These are phyloP conservation scores for Bothrops jararaca DNA, from an alignment of 2,113 vertebrate genomes.

Conservation along the genomic window DNA sequence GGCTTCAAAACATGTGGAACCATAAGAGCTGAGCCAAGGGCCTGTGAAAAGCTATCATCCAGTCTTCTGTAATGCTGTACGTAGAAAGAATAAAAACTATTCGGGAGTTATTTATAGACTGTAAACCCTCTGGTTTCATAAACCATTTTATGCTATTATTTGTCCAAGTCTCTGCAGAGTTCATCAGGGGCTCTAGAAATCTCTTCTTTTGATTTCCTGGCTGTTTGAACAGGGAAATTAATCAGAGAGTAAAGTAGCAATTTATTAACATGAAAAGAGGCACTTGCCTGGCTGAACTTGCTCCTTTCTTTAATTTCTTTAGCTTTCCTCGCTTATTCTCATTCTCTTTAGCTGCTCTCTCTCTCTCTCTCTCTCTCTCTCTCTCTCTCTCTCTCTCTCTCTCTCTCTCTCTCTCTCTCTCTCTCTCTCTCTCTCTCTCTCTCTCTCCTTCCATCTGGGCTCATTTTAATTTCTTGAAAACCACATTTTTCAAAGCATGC, in stretches of 20 bases:
- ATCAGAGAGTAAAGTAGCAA: conserved; percentile 65
- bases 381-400: conserved; percentile 17
- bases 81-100: conserved; percentile 73
- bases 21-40: conserved; percentile 70
- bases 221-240: conserved; percentile 65
- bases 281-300: conserved; percentile 54
- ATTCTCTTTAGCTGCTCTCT: conserved; percentile 38
- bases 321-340: neutral
- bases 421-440: neutral
- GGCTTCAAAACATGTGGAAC: conserved; percentile 63
- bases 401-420: neutral
- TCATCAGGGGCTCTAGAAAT: conserved; percentile 57
- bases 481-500: conserved; percentile 16
- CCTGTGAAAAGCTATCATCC: conserved; percentile 72
- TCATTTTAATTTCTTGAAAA: conserved; percentile 53
- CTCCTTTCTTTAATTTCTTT: conserved; percentile 50
- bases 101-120: conserved; percentile 73
- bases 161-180: conserved; percentile 61
- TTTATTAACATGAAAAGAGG: conserved; percentile 63
- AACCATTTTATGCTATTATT: conserved; percentile 67
- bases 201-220: conserved; percentile 59
- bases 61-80: conserved; percentile 70
- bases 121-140: conserved; percentile 72
- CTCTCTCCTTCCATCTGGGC: conserved; percentile 40
- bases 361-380: neutral